Evolutionary conservation across 2,113 vertebrate genomes (phyloP).

Genomic region (Promerops cafer): DNA sequence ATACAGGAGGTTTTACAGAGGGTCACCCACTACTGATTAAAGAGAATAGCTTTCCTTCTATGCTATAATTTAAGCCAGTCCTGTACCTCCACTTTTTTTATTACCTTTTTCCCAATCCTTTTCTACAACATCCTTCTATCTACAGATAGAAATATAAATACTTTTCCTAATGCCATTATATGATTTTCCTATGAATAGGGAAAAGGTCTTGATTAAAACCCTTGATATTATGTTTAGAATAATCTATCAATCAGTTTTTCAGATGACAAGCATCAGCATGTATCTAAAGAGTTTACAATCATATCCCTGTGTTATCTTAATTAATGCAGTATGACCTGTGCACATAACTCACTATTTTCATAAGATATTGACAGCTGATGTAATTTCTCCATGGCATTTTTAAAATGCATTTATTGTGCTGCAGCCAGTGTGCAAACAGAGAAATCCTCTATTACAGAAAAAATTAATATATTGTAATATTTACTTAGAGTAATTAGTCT

Average conservation of each 20-base stretch:
- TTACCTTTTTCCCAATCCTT: not conserved
- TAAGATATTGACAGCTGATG: not conserved
- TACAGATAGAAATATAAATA: not conserved
- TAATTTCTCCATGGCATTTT: not conserved
- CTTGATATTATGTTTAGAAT: not conserved
- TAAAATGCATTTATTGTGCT: not conserved
- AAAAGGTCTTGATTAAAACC: not conserved
- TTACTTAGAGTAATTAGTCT: not conserved
- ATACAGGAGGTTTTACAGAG: not conserved
- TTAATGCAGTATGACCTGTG: not conserved
- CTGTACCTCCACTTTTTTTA: not conserved
- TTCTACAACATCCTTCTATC: not conserved
- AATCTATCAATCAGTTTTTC: not conserved
- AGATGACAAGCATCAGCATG: not conserved
- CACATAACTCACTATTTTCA: not conserved
- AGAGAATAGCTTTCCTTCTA: not conserved
- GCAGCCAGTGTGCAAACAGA: not conserved
- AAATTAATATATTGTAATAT: not conserved
- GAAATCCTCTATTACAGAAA: not conserved
- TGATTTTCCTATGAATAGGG: not conserved
- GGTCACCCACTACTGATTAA: not conserved
- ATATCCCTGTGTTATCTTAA: not conserved
- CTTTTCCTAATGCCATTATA: not conserved
- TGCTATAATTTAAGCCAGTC: not conserved
- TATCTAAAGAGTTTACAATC: not conserved